Percentiles rank a stretch among this genome's conserved stretches.
Evolutionary conservation across 2,797 vertebrate genomes (phyloP).

Genomic region (Catamblyrhynchus diadema): DNA sequence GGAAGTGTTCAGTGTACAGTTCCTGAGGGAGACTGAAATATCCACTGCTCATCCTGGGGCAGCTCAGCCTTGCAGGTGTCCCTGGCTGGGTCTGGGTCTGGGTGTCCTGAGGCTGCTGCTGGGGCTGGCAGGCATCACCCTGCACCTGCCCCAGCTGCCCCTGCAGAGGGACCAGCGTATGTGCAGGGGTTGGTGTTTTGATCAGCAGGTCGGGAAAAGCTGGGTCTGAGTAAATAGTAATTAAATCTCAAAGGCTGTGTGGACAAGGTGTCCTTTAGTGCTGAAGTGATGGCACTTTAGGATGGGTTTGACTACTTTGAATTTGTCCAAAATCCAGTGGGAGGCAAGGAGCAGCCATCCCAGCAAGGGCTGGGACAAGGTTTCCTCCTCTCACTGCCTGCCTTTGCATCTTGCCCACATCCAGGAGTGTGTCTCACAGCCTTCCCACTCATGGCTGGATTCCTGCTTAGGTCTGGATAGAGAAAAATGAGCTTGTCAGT

Average conservation of each 20-base stretch:
- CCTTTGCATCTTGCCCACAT: background rate
- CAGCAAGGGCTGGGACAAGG: background rate
- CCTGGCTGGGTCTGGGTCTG: background rate
- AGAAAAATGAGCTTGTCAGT: background rate
- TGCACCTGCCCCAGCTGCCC: background rate
- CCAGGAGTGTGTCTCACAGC: background rate
- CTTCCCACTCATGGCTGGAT: fast-evolving
- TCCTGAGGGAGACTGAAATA: background rate
- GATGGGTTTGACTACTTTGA: background rate
- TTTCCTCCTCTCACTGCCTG: fast-evolving
- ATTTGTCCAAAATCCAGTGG: background rate
- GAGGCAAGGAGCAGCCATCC: background rate
- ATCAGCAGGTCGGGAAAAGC: background rate
- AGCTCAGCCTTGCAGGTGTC: background rate
- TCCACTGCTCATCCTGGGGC: fast-evolving
- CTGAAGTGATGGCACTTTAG: background rate
- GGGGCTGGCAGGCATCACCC: background rate
- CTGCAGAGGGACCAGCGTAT: fast-evolving
- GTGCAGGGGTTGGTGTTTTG: fast-evolving
- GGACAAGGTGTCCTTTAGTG: background rate
- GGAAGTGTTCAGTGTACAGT: background rate
- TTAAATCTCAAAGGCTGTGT: background rate
- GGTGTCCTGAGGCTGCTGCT: background rate
- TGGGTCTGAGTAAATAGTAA: fast-evolving
- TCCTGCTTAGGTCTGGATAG: background rate